Base-by-base conservation (phyloP, 2,888 invertebrate species). In the Dryocosmus kuriphilus region DNA sequence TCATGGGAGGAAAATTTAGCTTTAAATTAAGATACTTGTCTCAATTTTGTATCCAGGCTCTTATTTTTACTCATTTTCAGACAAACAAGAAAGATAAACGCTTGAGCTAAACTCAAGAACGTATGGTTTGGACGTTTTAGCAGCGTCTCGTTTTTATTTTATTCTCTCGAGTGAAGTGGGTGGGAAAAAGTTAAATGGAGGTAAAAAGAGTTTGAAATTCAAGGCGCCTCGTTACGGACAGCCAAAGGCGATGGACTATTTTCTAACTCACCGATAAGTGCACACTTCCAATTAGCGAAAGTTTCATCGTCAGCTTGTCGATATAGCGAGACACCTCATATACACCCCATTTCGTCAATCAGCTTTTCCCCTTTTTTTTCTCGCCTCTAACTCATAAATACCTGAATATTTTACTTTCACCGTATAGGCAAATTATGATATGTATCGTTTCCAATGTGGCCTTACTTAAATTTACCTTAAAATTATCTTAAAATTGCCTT, bases 341-440 rank as follows among this genome's bases (percentile, higher is more conserved):
- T 46, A 71, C 51, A 46, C 55, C 30, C 8, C 46, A 51, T 32
- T 51, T 55, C 46, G 51, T 71, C 71, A 71, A 71, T 71, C 51
- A 71, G 51, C 46, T 30, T 71, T 71, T 71, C 51, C 71, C 51
- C 51, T 65, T 65, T 38, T 38, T 41, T 19, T 63, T 14, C 32
- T 14, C 32, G 35, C n/a, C 9, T 8, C 38, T 63, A 22, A 38
- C 22, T 63, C 5, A 22, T 38, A n/a, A 63, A 63, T 63, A 32
- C 27, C 62, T 27, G 32, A 63, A 35, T 41, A 41, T 65, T 35
- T 78, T 77, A 41, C 35, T 41, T 65, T 65, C 76, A 78, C 76
- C 84, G 63, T 83, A 78, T 86, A 89, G 89, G 89, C 88, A 87
- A 87, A 87, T 88, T 77, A 84, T 89, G 89, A 89, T 89, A 89